Evolutionary conservation across 2,888 invertebrate genomes (phyloP).

Genomic region (Lagria hirta): DNA sequence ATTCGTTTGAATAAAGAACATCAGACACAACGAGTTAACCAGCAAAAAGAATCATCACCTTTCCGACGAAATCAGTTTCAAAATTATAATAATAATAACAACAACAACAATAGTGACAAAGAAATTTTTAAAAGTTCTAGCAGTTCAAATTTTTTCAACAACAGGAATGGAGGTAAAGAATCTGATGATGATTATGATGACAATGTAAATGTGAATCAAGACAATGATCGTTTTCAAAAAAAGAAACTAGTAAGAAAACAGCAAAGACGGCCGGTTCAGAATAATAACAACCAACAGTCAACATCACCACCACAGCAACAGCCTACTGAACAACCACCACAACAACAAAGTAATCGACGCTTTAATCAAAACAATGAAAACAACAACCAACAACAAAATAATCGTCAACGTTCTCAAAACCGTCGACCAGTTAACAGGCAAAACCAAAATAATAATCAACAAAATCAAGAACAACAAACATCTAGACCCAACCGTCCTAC

Average conservation of each 20-base stretch:
- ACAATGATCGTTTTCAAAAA: conserved; percentile 51
- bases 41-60: conserved; percentile 44
- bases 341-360: conserved; percentile 30
- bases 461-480: conserved; percentile 39
- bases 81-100: conserved; percentile 40
- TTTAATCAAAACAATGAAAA: conserved; percentile 41
- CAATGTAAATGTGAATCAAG: conserved; percentile 54
- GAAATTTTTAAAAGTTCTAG: conserved; percentile 71
- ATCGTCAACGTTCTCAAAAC: conserved; percentile 34
- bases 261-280: conserved; percentile 48
- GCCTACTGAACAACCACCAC: conserved; percentile 42
- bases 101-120: conserved; percentile 45
- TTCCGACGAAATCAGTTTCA: conserved; percentile 25
- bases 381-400: conserved; percentile 38
- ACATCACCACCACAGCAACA: conserved; percentile 37
- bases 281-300: conserved; percentile 42
- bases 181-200: conserved; percentile 58
- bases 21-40: conserved; percentile 50
- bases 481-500: conserved; percentile 48
- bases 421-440: conserved; percentile 26
- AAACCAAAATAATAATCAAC: too few relatives aligned
- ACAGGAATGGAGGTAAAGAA: conserved; percentile 63
- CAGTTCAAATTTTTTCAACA: conserved; percentile 75
- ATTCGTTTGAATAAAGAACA: conserved; percentile 51
- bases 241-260: conserved; percentile 53